A percentile compares a stretch with the other conserved stretches of the same genome.
phyloP scores from a whole-genome alignment of 2,113 vertebrate species.

The Accipiter cooperii region DNA sequence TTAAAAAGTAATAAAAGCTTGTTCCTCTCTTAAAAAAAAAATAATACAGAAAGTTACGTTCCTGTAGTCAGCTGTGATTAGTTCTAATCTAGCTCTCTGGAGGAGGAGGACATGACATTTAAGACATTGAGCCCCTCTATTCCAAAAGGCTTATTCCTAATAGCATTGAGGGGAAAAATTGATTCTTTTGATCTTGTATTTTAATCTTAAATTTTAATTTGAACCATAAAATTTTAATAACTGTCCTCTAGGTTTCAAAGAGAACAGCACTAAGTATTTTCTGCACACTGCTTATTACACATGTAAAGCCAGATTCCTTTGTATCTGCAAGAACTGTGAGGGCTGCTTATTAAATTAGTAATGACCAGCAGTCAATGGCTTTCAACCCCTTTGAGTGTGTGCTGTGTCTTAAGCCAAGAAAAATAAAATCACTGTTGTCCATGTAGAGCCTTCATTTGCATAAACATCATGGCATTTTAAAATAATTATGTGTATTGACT shows the following conservation, averaged over 20 bases:
- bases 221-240: slow-evolving; percentile 77
- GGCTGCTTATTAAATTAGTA: slow-evolving; percentile 77
- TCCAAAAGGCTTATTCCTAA: slow-evolving; percentile 76
- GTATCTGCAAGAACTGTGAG: slow-evolving; percentile 60
- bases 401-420: slow-evolving; percentile 48
- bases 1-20: slow-evolving; percentile 64
- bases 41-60: slow-evolving; percentile 20
- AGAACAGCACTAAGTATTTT: slow-evolving; percentile 70
- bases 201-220: slow-evolving; percentile 83
- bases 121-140: slow-evolving; percentile 60
- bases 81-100: slow-evolving; percentile 56
- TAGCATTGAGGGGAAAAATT: slow-evolving; percentile 43
- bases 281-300: slow-evolving; percentile 66
- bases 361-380: slow-evolving; percentile 63
- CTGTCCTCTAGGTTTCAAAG: slow-evolving; percentile 77
- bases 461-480: slow-evolving; percentile 22
- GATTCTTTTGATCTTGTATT: slow-evolving; percentile 77
- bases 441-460: slow-evolving; percentile 27
- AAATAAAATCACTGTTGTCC: slow-evolving; percentile 16
- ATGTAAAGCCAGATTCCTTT: slow-evolving; percentile 73
- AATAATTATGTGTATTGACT: not conserved
- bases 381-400: slow-evolving; percentile 34
- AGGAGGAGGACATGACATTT: slow-evolving; percentile 67
- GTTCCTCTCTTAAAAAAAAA: not conserved
- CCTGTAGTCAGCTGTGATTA: slow-evolving; percentile 62